These are phyloP conservation scores for Limanda limanda DNA, from an alignment of 2,113 vertebrate species.

Conservation along the genomic window DNA sequence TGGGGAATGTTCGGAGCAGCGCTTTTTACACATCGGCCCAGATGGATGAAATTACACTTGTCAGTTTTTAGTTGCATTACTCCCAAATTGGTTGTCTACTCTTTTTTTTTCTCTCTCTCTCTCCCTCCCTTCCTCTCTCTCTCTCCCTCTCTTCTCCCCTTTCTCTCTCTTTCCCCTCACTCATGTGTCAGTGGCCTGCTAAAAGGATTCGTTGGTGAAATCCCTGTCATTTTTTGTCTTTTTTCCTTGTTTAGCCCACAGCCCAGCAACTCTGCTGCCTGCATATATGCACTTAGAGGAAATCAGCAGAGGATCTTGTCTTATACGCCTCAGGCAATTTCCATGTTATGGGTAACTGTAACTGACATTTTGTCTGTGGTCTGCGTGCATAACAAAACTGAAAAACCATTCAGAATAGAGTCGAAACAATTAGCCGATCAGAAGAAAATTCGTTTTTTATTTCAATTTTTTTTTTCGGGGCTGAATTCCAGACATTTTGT, in stretches of 20 bases:
- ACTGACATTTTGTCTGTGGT: slow-evolving; percentile 24
- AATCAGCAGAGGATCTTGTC: slow-evolving; percentile 56
- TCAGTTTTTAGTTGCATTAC: slow-evolving; percentile 89
- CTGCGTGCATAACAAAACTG: slow-evolving; percentile 34
- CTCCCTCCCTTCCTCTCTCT: slow-evolving; percentile 27
- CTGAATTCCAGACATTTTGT: neutral
- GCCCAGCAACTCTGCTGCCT: slow-evolving; percentile 62
- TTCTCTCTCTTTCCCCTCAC: slow-evolving; percentile 72
- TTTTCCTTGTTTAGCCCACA: slow-evolving; percentile 66
- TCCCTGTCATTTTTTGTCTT: slow-evolving; percentile 83
- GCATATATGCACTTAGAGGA: slow-evolving; percentile 73
- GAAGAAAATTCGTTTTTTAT: neutral
- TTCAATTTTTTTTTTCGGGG: neutral
- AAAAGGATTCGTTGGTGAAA: slow-evolving; percentile 85
- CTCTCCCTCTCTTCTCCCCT: slow-evolving; percentile 37
- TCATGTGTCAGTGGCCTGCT: slow-evolving; percentile 85
- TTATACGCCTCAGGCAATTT: slow-evolving; percentile 43
- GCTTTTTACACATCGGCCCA: slow-evolving; percentile 87
- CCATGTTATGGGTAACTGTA: slow-evolving; percentile 24
- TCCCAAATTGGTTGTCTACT: slow-evolving; percentile 87
- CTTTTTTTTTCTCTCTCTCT: slow-evolving; percentile 57
- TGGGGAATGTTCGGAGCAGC: slow-evolving; percentile 85
- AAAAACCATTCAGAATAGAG: neutral
- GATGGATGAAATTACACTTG: slow-evolving; percentile 90
- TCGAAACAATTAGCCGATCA: neutral